These are phyloP conservation scores for Onchidella celtica DNA, from an alignment of 2,888 invertebrate genomes.

Conservation along the genomic window DNA sequence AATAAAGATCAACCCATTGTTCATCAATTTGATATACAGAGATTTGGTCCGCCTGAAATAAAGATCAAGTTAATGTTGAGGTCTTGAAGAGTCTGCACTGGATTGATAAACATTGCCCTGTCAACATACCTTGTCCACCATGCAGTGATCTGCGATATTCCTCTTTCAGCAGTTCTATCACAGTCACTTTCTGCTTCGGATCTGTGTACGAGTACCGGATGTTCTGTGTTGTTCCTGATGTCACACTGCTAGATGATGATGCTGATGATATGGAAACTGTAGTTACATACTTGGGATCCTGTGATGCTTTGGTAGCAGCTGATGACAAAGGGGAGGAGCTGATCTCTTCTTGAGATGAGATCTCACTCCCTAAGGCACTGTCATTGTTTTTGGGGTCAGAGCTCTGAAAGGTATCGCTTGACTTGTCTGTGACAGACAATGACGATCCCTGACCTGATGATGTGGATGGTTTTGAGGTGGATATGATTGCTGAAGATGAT, in stretches of 20 bases:
- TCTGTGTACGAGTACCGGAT: slow-evolving; percentile 16
- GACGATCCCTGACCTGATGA: not conserved
- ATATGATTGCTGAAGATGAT: not conserved
- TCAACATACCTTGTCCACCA: slow-evolving; percentile 1
- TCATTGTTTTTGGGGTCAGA: slow-evolving; percentile 41
- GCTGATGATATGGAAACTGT: not conserved
- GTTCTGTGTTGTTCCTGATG: not conserved
- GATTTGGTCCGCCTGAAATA: no score
- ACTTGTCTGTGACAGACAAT: not conserved
- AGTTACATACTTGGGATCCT: not conserved
- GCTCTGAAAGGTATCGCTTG: not conserved
- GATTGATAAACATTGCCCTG: no score
- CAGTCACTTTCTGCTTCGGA: slow-evolving; percentile 63
- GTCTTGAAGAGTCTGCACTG: no score
- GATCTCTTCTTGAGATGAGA: slow-evolving; percentile 46
- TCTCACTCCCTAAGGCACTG: slow-evolving; percentile 53
- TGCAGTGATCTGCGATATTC: slow-evolving; percentile 57
- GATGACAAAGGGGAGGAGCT: slow-evolving; percentile 30
- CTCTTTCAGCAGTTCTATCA: slow-evolving; percentile 71
- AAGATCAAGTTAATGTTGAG: no score
- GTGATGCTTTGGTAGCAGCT: slow-evolving; percentile 15
- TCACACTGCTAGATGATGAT: not conserved
- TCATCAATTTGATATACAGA: no score
- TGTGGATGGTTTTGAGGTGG: not conserved
- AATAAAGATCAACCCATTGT: no score